These are phyloP conservation scores for Invenusta paracnida DNA, from an alignment of 2,888 invertebrate species.

Conservation along the genomic window DNA sequence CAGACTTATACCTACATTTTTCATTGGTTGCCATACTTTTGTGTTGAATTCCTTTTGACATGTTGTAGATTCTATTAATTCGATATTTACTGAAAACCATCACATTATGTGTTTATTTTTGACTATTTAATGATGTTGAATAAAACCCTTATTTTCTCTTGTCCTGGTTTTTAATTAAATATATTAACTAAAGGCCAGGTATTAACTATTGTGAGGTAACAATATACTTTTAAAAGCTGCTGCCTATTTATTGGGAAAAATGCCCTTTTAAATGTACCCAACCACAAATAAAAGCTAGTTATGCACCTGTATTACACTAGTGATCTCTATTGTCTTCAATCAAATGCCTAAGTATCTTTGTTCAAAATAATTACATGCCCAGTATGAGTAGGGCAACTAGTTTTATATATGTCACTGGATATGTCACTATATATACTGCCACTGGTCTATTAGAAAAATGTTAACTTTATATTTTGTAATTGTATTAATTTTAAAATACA, in stretches of 20 bases:
- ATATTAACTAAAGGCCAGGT: constrained; percentile 19
- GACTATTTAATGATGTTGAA: constrained; percentile 12
- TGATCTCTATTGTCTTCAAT: no score
- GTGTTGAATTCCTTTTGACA: neutral
- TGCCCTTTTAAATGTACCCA: neutral
- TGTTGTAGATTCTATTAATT: neutral
- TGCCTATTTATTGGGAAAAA: neutral
- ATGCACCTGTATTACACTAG: no score
- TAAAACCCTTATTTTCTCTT: neutral
- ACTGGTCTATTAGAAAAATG: no score
- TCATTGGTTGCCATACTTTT: neutral
- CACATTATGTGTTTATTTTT: constrained; percentile 7
- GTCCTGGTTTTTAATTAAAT: neutral
- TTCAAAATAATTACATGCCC: no score
- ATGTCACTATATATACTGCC: no score
- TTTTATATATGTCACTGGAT: no score
- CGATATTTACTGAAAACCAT: neutral
- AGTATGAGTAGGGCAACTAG: no score
- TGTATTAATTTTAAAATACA: no score
- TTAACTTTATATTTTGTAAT: no score
- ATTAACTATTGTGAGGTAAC: neutral
- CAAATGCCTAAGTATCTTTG: no score
- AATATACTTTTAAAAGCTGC: constrained; percentile 16
- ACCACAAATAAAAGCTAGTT: constrained; percentile 24
- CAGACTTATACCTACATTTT: neutral